Conservation (phyloP, 1,140 invertebrate genomes). For the Meloidogyne floridensis region DNA sequence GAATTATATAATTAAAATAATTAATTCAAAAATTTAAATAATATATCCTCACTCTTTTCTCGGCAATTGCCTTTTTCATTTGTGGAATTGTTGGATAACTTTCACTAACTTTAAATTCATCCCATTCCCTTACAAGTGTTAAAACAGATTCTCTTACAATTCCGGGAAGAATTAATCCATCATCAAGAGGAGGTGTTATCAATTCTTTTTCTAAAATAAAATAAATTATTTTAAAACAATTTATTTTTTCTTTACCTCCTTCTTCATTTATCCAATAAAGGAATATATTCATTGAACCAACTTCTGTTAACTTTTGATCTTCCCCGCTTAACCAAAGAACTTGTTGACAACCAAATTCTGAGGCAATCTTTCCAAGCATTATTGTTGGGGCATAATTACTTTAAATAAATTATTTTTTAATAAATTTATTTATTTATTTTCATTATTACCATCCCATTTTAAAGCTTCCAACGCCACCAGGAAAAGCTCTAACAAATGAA, state of each 20-base stretch:
- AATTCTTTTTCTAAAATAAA: constrained; percentile 80
- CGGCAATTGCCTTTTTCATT: constrained; percentile 75
- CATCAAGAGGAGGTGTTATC: constrained; percentile 82
- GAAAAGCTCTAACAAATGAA: constrained; percentile 83
- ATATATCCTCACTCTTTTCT: constrained; percentile 78
- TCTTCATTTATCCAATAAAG: constrained; percentile 82
- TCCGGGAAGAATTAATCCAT: constrained; percentile 81
- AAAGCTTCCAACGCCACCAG: constrained; percentile 86
- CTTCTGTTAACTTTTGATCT: constrained; percentile 91
- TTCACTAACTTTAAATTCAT: constrained; percentile 83
- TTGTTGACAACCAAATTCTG: constrained; percentile 82
- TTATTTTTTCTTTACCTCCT: constrained; percentile 75
- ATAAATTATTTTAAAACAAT: neutral
- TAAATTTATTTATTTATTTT: constrained; percentile 40
- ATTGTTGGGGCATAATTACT: constrained; percentile 73
- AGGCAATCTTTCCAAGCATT: constrained; percentile 74
- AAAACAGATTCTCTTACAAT: constrained; percentile 84
- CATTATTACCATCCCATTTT: constrained; percentile 86
- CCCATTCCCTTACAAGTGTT: constrained; percentile 77
- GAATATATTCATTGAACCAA: constrained; percentile 98
- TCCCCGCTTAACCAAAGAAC: constrained; percentile 95
- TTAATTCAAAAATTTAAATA: constrained; percentile 8
- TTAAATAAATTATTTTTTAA: constrained; percentile 13
- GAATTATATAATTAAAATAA: neutral
- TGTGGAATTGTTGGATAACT: constrained; percentile 82